A percentile compares a stretch with the other conserved stretches of the same genome.
These are phyloP conservation scores for Uropetala carovei DNA, from an alignment of 2,888 invertebrate species.

Conservation along the genomic window DNA sequence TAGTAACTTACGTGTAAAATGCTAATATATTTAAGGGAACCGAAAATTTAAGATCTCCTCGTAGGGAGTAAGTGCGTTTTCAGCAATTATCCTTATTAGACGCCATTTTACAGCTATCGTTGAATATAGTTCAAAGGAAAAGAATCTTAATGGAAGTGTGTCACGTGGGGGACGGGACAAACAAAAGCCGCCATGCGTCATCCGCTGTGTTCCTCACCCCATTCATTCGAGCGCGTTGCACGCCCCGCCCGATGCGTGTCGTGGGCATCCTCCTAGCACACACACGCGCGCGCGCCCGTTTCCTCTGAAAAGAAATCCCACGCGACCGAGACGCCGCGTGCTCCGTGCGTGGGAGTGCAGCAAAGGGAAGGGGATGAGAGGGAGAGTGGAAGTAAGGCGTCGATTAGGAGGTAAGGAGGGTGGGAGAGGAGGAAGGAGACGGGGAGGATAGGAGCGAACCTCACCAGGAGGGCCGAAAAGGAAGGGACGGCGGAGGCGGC, in stretches of 20 bases:
- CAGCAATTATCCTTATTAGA: no score
- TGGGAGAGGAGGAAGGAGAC: background rate
- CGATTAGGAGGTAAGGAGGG: no score
- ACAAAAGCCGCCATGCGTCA: constrained; percentile 28
- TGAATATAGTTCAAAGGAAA: background rate
- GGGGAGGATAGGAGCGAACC: background rate
- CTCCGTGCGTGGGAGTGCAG: background rate
- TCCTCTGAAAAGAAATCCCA: background rate
- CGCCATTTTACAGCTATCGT: no score
- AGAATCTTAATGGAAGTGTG: background rate
- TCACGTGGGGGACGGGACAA: background rate
- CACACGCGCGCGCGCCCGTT: background rate
- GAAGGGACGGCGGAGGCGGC: background rate
- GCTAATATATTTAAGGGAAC: no score
- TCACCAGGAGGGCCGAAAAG: background rate
- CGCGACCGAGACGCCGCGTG: constrained; percentile 3
- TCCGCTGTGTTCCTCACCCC: background rate
- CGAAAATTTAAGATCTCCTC: no score
- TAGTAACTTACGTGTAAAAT: no score
- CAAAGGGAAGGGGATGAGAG: background rate
- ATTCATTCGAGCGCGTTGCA: background rate
- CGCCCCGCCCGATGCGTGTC: constrained; percentile 19
- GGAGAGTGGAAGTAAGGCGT: background rate
- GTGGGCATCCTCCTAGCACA: background rate
- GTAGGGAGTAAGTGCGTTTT: no score